phyloP scores from a whole-genome alignment of 2,113 vertebrate genomes.

The Pipra filicauda region DNA sequence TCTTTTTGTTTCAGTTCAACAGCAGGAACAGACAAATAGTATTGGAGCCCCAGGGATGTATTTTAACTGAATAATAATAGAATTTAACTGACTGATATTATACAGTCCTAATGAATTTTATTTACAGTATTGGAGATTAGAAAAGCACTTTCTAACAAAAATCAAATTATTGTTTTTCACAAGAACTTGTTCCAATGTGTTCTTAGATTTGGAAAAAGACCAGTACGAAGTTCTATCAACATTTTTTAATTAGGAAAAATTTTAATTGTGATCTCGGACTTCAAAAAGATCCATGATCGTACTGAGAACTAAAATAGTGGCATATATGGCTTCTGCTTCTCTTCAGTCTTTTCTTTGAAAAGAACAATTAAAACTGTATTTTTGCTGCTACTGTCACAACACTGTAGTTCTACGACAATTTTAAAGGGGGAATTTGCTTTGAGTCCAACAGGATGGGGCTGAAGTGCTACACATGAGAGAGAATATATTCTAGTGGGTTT shows the following conservation, averaged over 20 bases:
- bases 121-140: conserved; percentile 31
- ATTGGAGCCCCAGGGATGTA: background rate
- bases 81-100: conserved; percentile 28
- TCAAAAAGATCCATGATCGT: background rate
- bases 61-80: conserved; percentile 13
- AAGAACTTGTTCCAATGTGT: background rate
- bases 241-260: background rate
- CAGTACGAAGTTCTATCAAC: background rate
- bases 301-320: background rate
- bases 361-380: background rate
- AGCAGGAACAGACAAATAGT: background rate
- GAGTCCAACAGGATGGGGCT: background rate
- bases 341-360: background rate
- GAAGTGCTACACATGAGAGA: conserved; percentile 14
- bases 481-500: conserved; percentile 33
- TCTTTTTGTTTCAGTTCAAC: conserved; percentile 28
- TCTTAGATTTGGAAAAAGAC: background rate
- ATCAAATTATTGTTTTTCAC: background rate
- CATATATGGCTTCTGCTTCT: background rate
- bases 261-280: background rate
- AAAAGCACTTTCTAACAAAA: conserved; percentile 52
- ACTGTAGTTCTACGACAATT: background rate
- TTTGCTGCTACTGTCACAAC: background rate
- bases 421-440: background rate
- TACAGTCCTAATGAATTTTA: conserved; percentile 30